Evolutionary conservation across 2,797 vertebrate species (phyloP), one percentile per base, ranked within the genome.

Genomic region (Hephaestus fuliginosus): DNA sequence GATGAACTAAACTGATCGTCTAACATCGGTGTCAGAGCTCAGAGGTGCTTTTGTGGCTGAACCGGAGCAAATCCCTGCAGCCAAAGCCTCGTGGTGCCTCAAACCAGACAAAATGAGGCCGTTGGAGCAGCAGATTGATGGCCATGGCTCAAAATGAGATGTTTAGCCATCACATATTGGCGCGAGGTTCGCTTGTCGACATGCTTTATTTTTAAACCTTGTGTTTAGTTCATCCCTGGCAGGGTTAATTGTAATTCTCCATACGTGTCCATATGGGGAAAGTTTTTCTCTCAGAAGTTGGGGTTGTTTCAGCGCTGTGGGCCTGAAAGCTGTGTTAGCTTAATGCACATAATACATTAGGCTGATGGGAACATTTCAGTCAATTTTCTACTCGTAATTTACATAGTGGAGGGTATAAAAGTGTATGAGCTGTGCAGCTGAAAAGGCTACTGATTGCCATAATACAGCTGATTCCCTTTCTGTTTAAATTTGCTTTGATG

Each of bases 291-390:
- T 77, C 28, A 52, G 17, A n/a, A 68, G 53, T 30, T 41, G 30
- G 11, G 61, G 17, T 49, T 68, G 56, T 84, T 69, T 73, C 49
- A 63, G 6, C 17, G 10, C 62, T 58, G 48, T 57, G 48, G 68
- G 33, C 77, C 77, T 81, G 70, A 78, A 63, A 74, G 57, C 78
- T 22, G 17, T 30, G 72, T 88, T 86, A 74, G 79, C 82, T 61
- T 91, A 87, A 90, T 89, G 86, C 85, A 76, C 74, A 72, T 63
- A 60, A 84, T 84, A 28, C 80, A 91, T 91, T 74, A 84, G 81
- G 53, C 81, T 86, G 77, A 81, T 84, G 83, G 87, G 74, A 86
- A 78, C 80, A 84, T 89, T 90, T 80, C 66, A 67, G 72, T 88
- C 79, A 73, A 78, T 90, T 83, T 89, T 80, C 77, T 70, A n/a